phyloP scores from a whole-genome alignment of 2,113 vertebrate species.

The Antigone vipio region DNA sequence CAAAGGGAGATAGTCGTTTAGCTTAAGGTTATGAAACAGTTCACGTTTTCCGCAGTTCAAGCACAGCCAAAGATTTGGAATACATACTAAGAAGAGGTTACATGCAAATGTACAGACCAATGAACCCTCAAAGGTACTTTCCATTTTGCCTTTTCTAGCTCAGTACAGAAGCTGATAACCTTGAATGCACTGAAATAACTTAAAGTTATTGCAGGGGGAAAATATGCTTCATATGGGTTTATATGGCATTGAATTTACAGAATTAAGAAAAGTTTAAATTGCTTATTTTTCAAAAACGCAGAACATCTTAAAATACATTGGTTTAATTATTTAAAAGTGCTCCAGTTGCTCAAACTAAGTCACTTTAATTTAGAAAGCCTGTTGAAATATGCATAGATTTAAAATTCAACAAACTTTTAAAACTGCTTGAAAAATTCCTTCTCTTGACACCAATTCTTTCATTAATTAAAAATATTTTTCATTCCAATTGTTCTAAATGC shows the following conservation, averaged over 20 bases:
- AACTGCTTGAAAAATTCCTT: not conserved
- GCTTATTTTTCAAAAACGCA: not conserved
- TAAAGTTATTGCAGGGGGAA: not conserved
- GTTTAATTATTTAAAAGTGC: slow-evolving; percentile 35
- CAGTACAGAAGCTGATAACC: not conserved
- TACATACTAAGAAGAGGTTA: not conserved
- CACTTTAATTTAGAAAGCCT: slow-evolving; percentile 31
- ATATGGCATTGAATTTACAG: slow-evolving; percentile 16
- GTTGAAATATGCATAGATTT: not conserved
- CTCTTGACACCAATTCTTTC: not conserved
- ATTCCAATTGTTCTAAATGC: not conserved
- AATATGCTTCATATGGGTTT: slow-evolving; percentile 6
- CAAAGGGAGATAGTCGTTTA: not conserved
- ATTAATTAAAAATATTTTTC: slow-evolving; percentile 51
- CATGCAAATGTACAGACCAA: not conserved
- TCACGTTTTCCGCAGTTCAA: not conserved
- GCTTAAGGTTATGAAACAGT: not conserved
- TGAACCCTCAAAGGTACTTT: not conserved
- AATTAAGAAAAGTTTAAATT: slow-evolving; percentile 22
- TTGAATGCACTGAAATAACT: slow-evolving; percentile 16
- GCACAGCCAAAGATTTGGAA: not conserved
- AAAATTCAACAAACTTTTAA: not conserved
- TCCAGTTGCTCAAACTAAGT: not conserved
- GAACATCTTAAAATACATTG: slow-evolving; percentile 43
- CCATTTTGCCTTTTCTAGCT: slow-evolving; percentile 2